Evolutionary conservation across 2,888 invertebrate species (phyloP), one percentile per base, ranked within the genome.

Genomic region (Thymelicus acteon): DNA sequence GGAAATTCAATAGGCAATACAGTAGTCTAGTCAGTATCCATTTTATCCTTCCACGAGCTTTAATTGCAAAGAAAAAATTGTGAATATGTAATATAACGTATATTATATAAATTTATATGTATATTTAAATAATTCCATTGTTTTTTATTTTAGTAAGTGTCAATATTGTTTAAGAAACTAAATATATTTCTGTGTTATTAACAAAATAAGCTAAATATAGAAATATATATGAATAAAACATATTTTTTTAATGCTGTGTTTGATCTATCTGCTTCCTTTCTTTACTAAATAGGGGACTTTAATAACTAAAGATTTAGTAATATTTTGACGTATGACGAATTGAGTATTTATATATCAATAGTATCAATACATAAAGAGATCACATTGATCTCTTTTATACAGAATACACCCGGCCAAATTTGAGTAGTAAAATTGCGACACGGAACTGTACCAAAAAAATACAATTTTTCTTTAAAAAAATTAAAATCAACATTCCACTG

Each of bases 131-230:
- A 13, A 60, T 60, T 60, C 44, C 39, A 57, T 57, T 64, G 52
- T 66, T 39, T 65, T 57, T n/a, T 66, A 58, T 66, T 65, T 54
- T 47, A 57, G 6, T 57, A 65, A 47, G 57, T 10, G 40, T 31
- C 61, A 31, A 19, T 57, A 47, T 44, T 37, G 24, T 37, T 49
- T 47, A 48, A 44, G n/a, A 49, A 37, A 62, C 48, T 62, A 48
- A 49, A 62, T 37, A 49, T 62, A 62, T 19, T 62, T 40, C 48
- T 62, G 48, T 60, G 44, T 60, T 47, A 67, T 67, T 68, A 68
- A 68, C 68, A 54, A 68, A 44, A 68, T 61, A 62, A 61, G 54
- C 54, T 68, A 62, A n/a, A 61, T 54, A 31, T 61, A 31, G 62
- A 52, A 40, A 19, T 31, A 37, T 58, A 10, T 66, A 60, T 58